phyloP scores from a whole-genome alignment of 2,113 vertebrate species.

The Hemiscyllium ocellatum region DNA sequence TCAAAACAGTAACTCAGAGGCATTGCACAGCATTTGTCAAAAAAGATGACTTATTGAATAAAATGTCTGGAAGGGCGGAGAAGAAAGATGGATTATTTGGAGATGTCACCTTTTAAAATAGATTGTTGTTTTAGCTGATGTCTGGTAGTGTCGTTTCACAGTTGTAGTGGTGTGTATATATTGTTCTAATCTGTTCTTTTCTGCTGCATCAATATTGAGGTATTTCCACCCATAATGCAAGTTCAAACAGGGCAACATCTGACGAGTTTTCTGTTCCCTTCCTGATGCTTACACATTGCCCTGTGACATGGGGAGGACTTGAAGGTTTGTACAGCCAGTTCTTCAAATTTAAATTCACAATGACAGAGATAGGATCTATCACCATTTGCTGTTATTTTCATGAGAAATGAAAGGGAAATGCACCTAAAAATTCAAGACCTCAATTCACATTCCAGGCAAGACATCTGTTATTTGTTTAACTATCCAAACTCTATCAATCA shows the following conservation, averaged over 20 bases:
- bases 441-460: neutral
- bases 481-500: neutral
- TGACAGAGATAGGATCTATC: neutral
- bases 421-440: no score
- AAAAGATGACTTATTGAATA: neutral
- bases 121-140: conserved; percentile 9
- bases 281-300: neutral
- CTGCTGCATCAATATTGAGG: neutral
- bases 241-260: neutral
- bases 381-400: neutral
- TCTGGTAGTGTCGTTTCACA: neutral
- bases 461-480: neutral
- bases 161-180: neutral
- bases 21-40: neutral
- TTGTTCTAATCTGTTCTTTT: neutral
- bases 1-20: neutral
- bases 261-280: neutral
- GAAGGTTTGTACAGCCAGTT: neutral
- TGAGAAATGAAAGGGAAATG: neutral
- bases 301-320: neutral
- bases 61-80: neutral
- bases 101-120: conserved; percentile 23
- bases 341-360: neutral
- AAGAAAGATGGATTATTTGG: conserved; percentile 18
- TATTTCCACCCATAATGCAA: neutral